Base-by-base conservation (phyloP, 2,113 vertebrate species). In the Antigone vipio region DNA sequence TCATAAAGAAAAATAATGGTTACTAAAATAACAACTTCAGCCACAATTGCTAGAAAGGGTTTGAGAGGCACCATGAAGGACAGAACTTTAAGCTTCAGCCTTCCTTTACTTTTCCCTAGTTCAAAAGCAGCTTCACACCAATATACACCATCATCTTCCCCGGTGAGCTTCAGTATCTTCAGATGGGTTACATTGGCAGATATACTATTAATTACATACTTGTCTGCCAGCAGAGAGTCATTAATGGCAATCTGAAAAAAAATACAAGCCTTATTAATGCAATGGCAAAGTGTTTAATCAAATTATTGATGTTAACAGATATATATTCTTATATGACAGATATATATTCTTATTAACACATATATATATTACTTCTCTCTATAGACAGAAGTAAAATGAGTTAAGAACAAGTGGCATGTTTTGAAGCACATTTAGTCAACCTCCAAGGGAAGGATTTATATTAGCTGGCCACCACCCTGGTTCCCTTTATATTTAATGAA, bases 61-160 rank as follows among this genome's bases (percentile, higher is more conserved):
- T 99, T 99, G 76, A 99, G 98, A n/a, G 99, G 99, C 68, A 97
- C 98, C 27, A 94, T 18, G 52, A 98, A 95, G 45, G 97, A 98
- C 64, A 99, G 97, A 59, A 99, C 98, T 60, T 72, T 98, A 22
- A 99, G 96, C 4, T 98, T 47, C 79, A 98, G 20, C 0, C 35
- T 93, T 10, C 91, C 68, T 86, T 94, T 80, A 1, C 96, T 97
- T 60, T 83, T 92, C 12, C 97, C 95, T 47, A 99, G 79, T 15
- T 72, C 52, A 85, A 99, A 99, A 44, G 91, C 30, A 0, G 99
- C 99, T 1, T 92, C 97, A 82, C 99, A 99, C 90, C 89, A 95
- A 85, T 98, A 99, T 68, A 60, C n/a, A 5, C 98, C 98, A 13
- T 71, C 38, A 40, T 99, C 98, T 9, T 95, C 82, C 62, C 97